Evolutionary conservation across 35 echinoderm and acorn worm genomes (phyloP).

Genomic region (Holothuria glaberrima): DNA sequence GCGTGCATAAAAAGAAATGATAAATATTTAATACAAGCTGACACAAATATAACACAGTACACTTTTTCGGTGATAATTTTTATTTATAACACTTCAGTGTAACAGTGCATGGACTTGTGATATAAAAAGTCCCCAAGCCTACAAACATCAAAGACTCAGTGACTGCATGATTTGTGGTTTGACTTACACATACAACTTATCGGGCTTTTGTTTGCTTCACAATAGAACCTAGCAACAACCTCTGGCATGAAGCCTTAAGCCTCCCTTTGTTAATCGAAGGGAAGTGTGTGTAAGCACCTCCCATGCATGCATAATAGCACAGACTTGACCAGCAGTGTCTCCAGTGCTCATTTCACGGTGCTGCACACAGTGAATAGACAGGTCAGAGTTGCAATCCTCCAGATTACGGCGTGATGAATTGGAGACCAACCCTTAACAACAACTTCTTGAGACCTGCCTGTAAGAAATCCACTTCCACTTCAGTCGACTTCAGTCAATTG

Average conservation of each 20-base stretch:
- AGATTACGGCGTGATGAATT: not conserved
- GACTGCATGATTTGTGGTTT: too few species aligned
- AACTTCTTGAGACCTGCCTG: too few species aligned
- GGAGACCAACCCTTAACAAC: not conserved
- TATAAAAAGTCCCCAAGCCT: too few species aligned
- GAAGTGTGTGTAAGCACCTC: conserved; percentile 8
- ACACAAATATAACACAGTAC: too few species aligned
- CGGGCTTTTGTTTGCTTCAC: conserved; percentile 7
- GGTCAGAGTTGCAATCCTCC: not conserved
- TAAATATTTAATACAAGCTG: too few species aligned
- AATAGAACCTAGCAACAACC: conserved; percentile 23
- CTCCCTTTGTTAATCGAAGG: conserved; percentile 12
- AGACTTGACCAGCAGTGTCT: conserved; percentile 24
- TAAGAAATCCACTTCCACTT: too few species aligned
- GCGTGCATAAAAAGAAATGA: too few species aligned
- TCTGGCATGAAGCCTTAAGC: not conserved
- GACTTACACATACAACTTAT: not conserved
- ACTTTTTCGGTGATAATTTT: too few species aligned
- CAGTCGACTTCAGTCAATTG: too few species aligned
- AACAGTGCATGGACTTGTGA: too few species aligned
- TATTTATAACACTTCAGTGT: too few species aligned
- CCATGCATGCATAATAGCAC: conserved; percentile 30
- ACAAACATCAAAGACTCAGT: too few species aligned
- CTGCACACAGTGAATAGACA: conserved; percentile 17
- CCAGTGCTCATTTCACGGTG: conserved; percentile 29